Conservation (phyloP, 2,113 vertebrate genomes). For the Grammatotria lemairii region DNA sequence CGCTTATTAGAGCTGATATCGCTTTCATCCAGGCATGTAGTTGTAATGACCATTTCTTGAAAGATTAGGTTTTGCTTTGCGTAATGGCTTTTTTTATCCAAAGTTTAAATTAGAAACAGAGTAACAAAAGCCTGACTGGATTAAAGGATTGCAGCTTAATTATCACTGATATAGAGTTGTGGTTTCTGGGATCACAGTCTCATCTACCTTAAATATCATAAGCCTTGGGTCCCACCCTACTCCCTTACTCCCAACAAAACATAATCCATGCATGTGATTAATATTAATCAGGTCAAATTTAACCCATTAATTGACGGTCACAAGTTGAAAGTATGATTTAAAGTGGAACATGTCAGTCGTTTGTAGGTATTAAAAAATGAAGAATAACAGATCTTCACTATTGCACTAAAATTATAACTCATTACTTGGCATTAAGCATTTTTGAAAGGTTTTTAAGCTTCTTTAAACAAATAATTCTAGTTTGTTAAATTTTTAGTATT, state of each 20-base stretch:
- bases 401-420: constrained; percentile 32
- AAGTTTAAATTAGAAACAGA: neutral
- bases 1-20: neutral
- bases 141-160: constrained; percentile 2
- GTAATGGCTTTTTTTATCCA: neutral
- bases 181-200: neutral
- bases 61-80: neutral
- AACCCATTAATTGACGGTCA: neutral
- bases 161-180: neutral
- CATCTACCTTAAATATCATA: neutral
- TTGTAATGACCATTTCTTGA: neutral
- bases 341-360: neutral
- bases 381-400: constrained; percentile 7
- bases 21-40: neutral
- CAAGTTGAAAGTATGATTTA: neutral
- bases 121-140: neutral
- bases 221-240: neutral
- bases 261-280: neutral
- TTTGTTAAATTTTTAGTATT: neutral
- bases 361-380: neutral
- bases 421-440: neutral
- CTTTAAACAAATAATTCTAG: neutral
- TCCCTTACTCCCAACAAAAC: neutral
- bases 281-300: neutral
- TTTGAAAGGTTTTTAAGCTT: neutral